A percentile compares a stretch with the other conserved stretches of the same genome.
These are phyloP conservation scores for Nanorana parkeri DNA, from an alignment of 2,113 vertebrate species.

Conservation along the genomic window DNA sequence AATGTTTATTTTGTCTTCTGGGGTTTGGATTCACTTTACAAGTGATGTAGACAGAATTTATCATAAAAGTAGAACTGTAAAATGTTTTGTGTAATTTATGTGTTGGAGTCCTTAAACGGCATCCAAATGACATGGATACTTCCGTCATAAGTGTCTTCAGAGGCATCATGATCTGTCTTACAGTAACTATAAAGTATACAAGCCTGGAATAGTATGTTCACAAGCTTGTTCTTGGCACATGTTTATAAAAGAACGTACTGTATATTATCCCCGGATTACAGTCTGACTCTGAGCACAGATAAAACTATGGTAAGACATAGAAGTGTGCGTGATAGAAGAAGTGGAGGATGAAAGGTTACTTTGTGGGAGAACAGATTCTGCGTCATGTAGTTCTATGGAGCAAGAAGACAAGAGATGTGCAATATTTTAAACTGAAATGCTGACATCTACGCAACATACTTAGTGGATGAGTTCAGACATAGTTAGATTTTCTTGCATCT, in stretches of 20 bases:
- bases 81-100: background rate
- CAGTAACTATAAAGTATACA: slow-evolving; percentile 8
- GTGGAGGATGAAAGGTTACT: slow-evolving; percentile 1
- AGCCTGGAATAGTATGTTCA: slow-evolving; percentile 18
- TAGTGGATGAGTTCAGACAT: background rate
- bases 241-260: background rate
- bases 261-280: background rate
- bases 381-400: background rate
- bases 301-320: background rate
- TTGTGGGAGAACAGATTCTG: background rate
- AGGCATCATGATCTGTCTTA: background rate
- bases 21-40: no score
- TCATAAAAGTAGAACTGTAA: background rate
- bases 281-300: background rate
- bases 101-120: background rate
- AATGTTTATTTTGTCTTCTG: no score
- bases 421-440: background rate
- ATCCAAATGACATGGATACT: background rate
- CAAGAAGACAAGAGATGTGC: background rate
- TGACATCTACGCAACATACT: background rate
- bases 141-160: background rate
- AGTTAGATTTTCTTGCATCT: background rate
- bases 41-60: no score
- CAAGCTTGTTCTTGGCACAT: slow-evolving; percentile 23
- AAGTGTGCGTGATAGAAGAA: background rate